Evolutionary conservation across 2,888 invertebrate species (phyloP).

Genomic region (Cyrtodaria siliqua): DNA sequence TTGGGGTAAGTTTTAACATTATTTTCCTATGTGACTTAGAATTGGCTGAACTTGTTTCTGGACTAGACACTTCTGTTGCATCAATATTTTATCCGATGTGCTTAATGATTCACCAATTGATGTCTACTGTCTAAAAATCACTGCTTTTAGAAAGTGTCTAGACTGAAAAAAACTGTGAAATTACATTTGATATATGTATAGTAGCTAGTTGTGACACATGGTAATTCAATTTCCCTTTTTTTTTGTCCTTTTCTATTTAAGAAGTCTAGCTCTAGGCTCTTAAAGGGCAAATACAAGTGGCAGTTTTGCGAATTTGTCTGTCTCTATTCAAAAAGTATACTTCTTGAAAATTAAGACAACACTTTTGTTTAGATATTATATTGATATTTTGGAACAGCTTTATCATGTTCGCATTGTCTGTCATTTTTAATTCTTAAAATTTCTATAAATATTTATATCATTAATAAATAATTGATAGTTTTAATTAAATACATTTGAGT

Average conservation of each 20-base stretch:
- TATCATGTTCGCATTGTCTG: too few relatives aligned
- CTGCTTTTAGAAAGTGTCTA: slow-evolving; percentile 2
- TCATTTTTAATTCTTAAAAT: too few relatives aligned
- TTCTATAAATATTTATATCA: too few relatives aligned
- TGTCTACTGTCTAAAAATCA: slow-evolving; percentile 3
- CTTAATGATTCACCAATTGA: slow-evolving; percentile 1
- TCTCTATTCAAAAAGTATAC: too few relatives aligned
- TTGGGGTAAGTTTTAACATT: neutral
- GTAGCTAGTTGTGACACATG: neutral
- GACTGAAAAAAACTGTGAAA: neutral
- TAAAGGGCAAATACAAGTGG: too few relatives aligned
- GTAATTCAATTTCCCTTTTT: neutral
- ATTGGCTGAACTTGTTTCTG: neutral
- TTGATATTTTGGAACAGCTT: too few relatives aligned
- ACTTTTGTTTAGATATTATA: too few relatives aligned
- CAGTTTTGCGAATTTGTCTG: too few relatives aligned
- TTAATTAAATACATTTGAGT: too few relatives aligned
- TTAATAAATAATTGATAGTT: too few relatives aligned
- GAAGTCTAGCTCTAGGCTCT: too few relatives aligned
- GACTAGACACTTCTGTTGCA: neutral
- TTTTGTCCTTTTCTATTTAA: neutral
- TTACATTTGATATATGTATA: neutral
- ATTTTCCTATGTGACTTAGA: neutral
- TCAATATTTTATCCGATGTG: neutral
- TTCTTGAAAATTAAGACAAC: too few relatives aligned